Conservation (phyloP, 2,113 vertebrate genomes). For the Excalfactoria chinensis region DNA sequence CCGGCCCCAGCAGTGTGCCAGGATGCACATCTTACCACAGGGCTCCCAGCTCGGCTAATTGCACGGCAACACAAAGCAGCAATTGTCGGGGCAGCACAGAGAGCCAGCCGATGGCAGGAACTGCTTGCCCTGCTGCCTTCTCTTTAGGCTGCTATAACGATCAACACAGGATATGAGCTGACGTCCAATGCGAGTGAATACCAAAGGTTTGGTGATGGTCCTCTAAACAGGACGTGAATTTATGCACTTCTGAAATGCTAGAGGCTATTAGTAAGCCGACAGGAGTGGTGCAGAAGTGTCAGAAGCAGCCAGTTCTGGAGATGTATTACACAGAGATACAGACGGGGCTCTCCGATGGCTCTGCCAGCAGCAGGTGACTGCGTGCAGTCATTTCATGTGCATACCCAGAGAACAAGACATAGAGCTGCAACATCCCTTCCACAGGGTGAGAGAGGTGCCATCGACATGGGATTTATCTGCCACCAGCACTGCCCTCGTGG, state of each 20-base stretch:
- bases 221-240: background rate
- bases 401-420: background rate
- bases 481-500: background rate
- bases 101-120: conserved; percentile 25
- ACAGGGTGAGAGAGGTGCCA: accelerated
- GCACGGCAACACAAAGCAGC: conserved; percentile 78
- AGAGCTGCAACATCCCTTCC: accelerated
- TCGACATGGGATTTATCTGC: accelerated
- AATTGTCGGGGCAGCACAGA: conserved; percentile 80
- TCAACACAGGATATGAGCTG: conserved; percentile 22
- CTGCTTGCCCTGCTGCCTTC: conserved; percentile 9
- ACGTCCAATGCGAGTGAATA: conserved; percentile 14
- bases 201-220: conserved; percentile 8
- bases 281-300: accelerated
- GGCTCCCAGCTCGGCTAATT: conserved; percentile 73
- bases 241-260: background rate
- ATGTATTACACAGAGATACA: background rate
- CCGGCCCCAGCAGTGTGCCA: background rate
- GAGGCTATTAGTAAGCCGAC: background rate
- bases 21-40: conserved; percentile 75
- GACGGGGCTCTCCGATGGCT: background rate
- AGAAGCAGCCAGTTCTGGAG: background rate
- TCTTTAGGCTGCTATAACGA: background rate
- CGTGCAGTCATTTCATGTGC: background rate
- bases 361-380: background rate